Evolutionary conservation across 2,888 invertebrate genomes (phyloP), one percentile per base, ranked within the genome.

Genomic region (Tridacna crocea): DNA sequence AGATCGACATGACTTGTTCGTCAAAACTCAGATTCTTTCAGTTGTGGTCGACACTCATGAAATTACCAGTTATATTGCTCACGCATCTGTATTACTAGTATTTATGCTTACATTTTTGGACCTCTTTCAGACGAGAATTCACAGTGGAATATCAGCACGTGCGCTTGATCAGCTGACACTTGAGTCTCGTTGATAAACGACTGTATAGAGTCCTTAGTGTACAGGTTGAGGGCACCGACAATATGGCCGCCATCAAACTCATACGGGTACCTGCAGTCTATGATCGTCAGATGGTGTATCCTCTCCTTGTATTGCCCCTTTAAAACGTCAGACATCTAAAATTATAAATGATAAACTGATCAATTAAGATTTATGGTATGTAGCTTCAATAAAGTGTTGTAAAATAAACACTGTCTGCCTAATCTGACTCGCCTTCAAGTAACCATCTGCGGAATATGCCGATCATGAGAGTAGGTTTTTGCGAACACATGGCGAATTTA

Each of bases 181-280:
- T 22, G 48, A 6, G 75, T 55, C 15, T 75, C 46, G 27, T 48
- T 51, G 13, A 75, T 46, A 24, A 75, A 66, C 24, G 19, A 13
- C 47, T 75, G 46, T 17, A 61, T 61, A 27, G 61, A 46, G 60
- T 60, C 72, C 36, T 61, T 70, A 60, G 72, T 77, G 72, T 72
- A 77, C 61, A 77, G 47, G 77, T 77, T 77, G 47, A 77, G 22
- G 17, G 77, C 77, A 15, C 68, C 61, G 36, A 61, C 17, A 22
- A 72, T 60, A 94, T 99, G 99, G 0, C 99, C 99, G 8, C 98
- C 99, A 0, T 97, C 96, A 93, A 95, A 99, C 95, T 99, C 99
- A 95, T 99, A 99, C 0, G 99, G 99, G 94, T 98, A 99, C 88
- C 99, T 96, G 93, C 99, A 99, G 95, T 99, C 99, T 73, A 99